Conservation (phyloP, 2,113 vertebrate genomes). For the Pavo muticus region DNA sequence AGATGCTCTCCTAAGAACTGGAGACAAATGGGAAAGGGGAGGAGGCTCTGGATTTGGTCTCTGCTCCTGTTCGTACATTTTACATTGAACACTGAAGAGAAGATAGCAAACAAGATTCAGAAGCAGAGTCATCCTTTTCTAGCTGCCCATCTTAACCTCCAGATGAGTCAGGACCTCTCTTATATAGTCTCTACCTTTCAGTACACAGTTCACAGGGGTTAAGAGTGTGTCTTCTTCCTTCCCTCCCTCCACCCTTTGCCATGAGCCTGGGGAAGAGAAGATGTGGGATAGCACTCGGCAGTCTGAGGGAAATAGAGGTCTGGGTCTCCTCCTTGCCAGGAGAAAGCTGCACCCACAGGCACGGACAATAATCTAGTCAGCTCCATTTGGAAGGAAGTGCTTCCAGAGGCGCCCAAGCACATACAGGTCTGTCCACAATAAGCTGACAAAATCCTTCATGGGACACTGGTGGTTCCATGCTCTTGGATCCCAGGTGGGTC, state of each 20-base stretch:
- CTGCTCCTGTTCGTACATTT: background rate
- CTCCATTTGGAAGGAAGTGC: background rate
- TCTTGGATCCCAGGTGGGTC: background rate
- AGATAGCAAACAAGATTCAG: background rate
- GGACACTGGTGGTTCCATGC: background rate
- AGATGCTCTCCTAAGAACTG: background rate
- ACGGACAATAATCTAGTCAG: background rate
- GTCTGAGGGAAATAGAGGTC: background rate
- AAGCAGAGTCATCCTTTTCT: background rate
- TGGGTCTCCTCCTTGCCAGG: background rate
- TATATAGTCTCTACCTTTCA: background rate
- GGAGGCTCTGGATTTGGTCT: background rate
- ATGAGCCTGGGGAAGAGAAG: background rate
- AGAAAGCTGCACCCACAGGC: background rate
- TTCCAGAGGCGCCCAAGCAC: background rate
- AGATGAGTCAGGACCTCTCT: background rate
- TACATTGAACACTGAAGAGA: background rate
- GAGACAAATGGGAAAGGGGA: background rate
- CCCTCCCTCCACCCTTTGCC: background rate
- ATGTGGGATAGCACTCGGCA: background rate
- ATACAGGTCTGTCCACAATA: background rate
- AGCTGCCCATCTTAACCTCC: background rate
- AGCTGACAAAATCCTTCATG: accelerated
- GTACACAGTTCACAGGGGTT: background rate
- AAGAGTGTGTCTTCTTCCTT: background rate